Conservation (phyloP, 2,797 vertebrate genomes). For the Phalanger gymnotis region DNA sequence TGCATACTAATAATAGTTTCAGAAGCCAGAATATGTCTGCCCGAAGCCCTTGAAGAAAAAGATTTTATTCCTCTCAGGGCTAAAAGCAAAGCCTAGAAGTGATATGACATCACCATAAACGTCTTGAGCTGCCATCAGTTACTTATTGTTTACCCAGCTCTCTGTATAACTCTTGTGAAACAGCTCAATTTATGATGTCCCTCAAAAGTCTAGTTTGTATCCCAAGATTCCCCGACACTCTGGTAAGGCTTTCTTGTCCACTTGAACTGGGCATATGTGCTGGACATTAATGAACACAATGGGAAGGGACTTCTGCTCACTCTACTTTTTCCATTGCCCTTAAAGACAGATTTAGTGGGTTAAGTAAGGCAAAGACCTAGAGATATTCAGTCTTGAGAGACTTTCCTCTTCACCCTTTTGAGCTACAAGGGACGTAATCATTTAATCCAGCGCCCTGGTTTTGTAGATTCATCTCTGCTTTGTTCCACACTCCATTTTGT, state of each 20-base stretch:
- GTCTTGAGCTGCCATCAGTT: neutral
- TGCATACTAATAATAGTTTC: neutral
- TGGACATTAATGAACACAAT: no score
- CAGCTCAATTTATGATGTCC: neutral
- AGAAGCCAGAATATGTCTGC: neutral
- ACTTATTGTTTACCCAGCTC: neutral
- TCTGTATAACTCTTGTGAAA: neutral
- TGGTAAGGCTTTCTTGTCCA: neutral
- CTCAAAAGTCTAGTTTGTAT: neutral
- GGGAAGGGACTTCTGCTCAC: neutral
- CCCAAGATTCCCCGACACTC: neutral
- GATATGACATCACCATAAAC: neutral
- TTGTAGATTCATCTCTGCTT: neutral
- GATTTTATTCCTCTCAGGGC: neutral
- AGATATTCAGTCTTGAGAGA: neutral
- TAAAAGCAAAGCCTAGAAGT: neutral
- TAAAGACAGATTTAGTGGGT: neutral
- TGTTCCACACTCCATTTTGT: neutral
- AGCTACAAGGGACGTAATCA: neutral
- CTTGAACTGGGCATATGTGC: rapidly evolving
- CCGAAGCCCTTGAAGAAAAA: neutral
- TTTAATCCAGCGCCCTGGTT: neutral
- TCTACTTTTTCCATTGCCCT: rapidly evolving
- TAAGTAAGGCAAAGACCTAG: no score
- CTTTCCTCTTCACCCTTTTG: neutral